Evolutionary conservation across 1,140 invertebrate species (phyloP), one percentile per base, ranked within the genome.

Genomic region (Littorina saxatilis): DNA sequence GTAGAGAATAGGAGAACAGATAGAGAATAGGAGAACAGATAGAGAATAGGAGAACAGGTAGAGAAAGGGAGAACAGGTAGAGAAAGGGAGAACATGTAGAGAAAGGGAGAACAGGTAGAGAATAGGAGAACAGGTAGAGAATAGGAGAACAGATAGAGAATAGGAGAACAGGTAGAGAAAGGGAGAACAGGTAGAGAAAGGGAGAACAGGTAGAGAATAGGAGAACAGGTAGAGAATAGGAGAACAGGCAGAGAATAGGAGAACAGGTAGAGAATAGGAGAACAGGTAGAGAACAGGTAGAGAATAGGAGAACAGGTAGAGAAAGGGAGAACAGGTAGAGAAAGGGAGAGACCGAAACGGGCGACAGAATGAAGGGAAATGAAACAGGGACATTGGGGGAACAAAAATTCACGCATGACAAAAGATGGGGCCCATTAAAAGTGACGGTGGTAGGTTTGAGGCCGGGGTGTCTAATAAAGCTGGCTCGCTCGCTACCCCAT

Each of bases 71-170:
- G n/a, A n/a, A n/a, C n/a, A n/a, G n/a, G n/a, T n/a, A n/a, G n/a
- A n/a, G n/a, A n/a, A n/a, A n/a, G n/a, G n/a, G n/a, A n/a, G n/a
- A n/a, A n/a, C n/a, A n/a, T n/a, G n/a, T n/a, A n/a, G n/a, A n/a
- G n/a, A n/a, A n/a, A n/a, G n/a, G n/a, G n/a, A n/a, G n/a, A n/a
- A n/a, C n/a, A n/a, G n/a, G n/a, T n/a, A n/a, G n/a, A n/a, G n/a
- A n/a, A n/a, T n/a, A 39, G n/a, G n/a, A 29, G n/a, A 13, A 35
- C 35, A 35, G 35, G n/a, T 9, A 68, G 63, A 68, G 63, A 68
- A n/a, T 11, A n/a, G n/a, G n/a, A 68, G 63, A 68, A n/a, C n/a
- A 68, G 63, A 68, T 9, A 68, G 63, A 68, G 63, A 68, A n/a
- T 11, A n/a, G n/a, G n/a, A 68, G 63, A 68, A n/a, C 9, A n/a